Evolutionary conservation across 2,888 invertebrate genomes (phyloP), one percentile per base, ranked within the genome.

Genomic region (Eristalis arbustorum): DNA sequence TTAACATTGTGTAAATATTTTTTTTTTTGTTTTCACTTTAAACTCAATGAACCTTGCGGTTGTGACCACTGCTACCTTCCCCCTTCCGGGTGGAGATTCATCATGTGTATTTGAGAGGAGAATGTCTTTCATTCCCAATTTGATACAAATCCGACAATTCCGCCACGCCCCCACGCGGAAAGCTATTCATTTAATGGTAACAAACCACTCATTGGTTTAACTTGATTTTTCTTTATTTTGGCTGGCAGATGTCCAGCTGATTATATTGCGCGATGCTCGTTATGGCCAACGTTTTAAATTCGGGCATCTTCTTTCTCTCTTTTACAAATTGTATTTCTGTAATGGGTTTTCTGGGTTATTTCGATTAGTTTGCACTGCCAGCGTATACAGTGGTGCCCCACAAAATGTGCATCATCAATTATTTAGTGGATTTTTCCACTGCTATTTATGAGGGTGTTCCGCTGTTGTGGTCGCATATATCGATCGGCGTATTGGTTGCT

Each of bases 231-330:
- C 10, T 71, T 71, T 18, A 6, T 84, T 75, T 71, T 6, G 23
- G 49, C 23, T 84, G 79, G 84, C 84, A 79, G 56, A 57, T 61
- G 69, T 84, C 84, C 84, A 84, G 78, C 69, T 74, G 57, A 14
- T 67, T 66, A 61, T 68, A 77, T 63, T 83, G 77, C 67, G 73
- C 82, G 72, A 73, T 68, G 68, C 40, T 83, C 37, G 69, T 74
- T 74, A 84, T 75, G 74, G 66, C 69, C 62, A 74, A 64, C 49
- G 18, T 28, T 67, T 73, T 56, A 40, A 61, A 74, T 71, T 62
- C 66, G 66, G 79, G 8, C 28, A 37, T 42, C 40, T 74, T 71
- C 14, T 34, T 34, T 74, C 57, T 64, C 37, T 64, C 61, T 11
- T 34, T 34, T 40, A 18, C 10, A 18, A 2, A n/a, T n/a, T 49